These are phyloP conservation scores for Drosophila jambulina DNA, from an alignment of 1,140 invertebrate species.

Conservation along the genomic window DNA sequence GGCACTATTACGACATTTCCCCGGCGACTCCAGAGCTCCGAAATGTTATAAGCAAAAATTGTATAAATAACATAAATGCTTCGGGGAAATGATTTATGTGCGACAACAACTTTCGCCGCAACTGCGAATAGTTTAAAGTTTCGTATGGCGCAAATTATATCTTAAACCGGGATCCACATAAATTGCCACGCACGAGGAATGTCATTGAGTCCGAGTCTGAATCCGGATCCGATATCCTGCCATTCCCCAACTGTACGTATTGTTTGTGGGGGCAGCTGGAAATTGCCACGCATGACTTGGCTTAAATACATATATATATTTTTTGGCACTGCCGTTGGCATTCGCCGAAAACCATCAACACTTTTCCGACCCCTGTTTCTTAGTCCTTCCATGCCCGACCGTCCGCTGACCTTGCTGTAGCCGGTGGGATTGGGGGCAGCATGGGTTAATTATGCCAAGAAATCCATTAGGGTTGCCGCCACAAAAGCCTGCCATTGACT, in stretches of 20 bases:
- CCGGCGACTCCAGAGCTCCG: constrained; percentile 43
- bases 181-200: constrained; percentile 78
- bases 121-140: constrained; percentile 72
- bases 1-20: constrained; percentile 76
- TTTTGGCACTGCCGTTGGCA: constrained; percentile 61
- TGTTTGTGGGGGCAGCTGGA: constrained; percentile 68
- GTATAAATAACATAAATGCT: constrained; percentile 81
- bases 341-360: constrained; percentile 62
- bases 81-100: constrained; percentile 79
- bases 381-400: constrained; percentile 7
- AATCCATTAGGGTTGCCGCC: constrained; percentile 68
- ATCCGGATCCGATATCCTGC: constrained; percentile 21
- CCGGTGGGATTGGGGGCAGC: neutral
- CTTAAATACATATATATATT: constrained; percentile 59
- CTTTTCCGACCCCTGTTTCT: constrained; percentile 38
- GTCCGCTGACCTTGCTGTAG: constrained; percentile 27
- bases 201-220: constrained; percentile 65
- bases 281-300: constrained; percentile 76
- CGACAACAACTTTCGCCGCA: constrained; percentile 52
- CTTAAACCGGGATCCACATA: constrained; percentile 53
- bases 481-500: constrained; percentile 59
- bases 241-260: constrained; percentile 26
- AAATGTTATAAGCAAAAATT: constrained; percentile 63
- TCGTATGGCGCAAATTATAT: constrained; percentile 47
- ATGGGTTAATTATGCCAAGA: constrained; percentile 77